Percentiles rank a stretch among this genome's conserved stretches.
phyloP scores from a whole-genome alignment of 2,113 vertebrate species.

The Camelus bactrianus region DNA sequence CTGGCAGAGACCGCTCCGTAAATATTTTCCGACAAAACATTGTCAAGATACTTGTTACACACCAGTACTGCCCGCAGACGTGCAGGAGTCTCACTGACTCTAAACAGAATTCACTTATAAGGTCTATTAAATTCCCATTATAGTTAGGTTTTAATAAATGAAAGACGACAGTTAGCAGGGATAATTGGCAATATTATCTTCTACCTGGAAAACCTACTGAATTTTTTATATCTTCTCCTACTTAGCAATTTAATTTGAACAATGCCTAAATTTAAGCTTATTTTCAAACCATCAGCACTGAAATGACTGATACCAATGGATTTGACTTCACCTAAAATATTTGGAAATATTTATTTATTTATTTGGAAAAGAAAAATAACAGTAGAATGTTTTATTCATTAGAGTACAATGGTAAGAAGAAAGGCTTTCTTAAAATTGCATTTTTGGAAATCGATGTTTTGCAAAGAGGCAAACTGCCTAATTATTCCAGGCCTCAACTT shows the following conservation, averaged over 20 bases:
- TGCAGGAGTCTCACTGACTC: not conserved
- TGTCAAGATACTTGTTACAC: not conserved
- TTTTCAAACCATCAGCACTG: not conserved
- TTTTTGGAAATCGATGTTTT: not conserved
- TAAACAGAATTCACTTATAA: not conserved
- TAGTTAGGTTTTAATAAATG: constrained; percentile 23
- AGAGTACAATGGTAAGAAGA: not conserved
- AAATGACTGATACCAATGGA: constrained; percentile 7
- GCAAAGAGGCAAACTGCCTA: not conserved
- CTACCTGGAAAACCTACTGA: not conserved
- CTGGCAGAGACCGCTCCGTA: not conserved
- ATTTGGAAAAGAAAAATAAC: constrained; percentile 3
- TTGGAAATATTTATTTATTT: not conserved
- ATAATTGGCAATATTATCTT: not conserved
- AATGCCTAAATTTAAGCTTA: not conserved
- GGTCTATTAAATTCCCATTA: not conserved
- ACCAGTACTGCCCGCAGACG: not conserved
- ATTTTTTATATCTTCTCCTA: not conserved
- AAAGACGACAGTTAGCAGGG: not conserved
- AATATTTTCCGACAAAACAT: not conserved
- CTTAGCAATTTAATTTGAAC: not conserved
- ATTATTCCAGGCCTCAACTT: not conserved
- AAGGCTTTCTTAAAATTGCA: not conserved
- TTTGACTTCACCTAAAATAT: not conserved
- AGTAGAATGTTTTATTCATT: not conserved